These are phyloP conservation scores for Acipenser transmontanus DNA, from an alignment of 2,797 vertebrate species.

Conservation along the genomic window DNA sequence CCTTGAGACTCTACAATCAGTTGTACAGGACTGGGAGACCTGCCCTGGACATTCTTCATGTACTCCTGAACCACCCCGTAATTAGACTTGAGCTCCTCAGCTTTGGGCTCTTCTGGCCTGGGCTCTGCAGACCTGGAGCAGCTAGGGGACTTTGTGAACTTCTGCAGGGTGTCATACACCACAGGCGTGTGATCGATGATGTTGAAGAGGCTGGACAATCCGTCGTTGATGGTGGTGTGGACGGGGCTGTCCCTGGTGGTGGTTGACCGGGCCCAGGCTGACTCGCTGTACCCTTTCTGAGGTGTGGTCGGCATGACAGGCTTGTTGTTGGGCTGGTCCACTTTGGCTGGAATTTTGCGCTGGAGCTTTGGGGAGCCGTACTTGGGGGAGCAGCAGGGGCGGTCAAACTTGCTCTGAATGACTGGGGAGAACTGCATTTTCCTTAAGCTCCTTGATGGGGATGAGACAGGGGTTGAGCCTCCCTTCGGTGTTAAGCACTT, in stretches of 20 bases:
- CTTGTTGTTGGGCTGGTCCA: slow-evolving; percentile 57
- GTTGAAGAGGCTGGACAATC: slow-evolving; percentile 96
- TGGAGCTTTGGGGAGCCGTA: slow-evolving; percentile 96
- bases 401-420: slow-evolving; percentile 89
- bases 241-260: slow-evolving; percentile 94
- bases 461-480: slow-evolving; percentile 79
- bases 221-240: slow-evolving; percentile 93
- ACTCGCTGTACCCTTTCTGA: slow-evolving; percentile 88
- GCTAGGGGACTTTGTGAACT: slow-evolving; percentile 75
- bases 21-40: slow-evolving; percentile 87
- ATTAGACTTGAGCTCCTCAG: slow-evolving; percentile 32
- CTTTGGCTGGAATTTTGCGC: slow-evolving; percentile 73
- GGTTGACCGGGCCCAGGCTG: slow-evolving; percentile 94
- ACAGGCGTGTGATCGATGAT: slow-evolving; percentile 92
- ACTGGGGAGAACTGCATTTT: slow-evolving; percentile 85
- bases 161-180: slow-evolving; percentile 71
- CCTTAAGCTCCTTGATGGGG: slow-evolving; percentile 82
- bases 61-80: slow-evolving; percentile 62
- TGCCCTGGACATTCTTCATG: slow-evolving; percentile 63
- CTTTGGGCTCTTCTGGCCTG: slow-evolving; percentile 38
- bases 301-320: slow-evolving; percentile 55
- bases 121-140: slow-evolving; percentile 68
- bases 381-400: slow-evolving; percentile 93
- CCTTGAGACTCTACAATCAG: slow-evolving; percentile 69
- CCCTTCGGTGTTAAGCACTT: slow-evolving; percentile 91